Conservation (phyloP, 2,797 vertebrate species). For the Monodelphis domestica region DNA sequence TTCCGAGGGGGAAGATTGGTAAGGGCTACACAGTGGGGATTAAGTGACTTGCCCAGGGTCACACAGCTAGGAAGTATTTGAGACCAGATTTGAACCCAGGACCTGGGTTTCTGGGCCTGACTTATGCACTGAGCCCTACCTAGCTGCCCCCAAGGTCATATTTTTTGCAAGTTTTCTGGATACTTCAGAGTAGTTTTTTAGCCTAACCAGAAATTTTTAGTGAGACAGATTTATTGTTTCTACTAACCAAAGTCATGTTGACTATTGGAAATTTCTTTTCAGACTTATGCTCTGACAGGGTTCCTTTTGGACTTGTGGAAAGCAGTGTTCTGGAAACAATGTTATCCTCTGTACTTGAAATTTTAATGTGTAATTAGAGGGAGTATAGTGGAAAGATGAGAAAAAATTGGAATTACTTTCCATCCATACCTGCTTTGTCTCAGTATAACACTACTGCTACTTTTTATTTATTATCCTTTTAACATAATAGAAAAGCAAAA, state of each 20-base stretch:
- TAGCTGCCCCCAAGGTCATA: accelerated
- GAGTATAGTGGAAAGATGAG: neutral
- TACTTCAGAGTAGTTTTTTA: slow-evolving; percentile 61
- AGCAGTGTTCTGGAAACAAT: slow-evolving; percentile 1
- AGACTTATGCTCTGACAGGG: slow-evolving; percentile 33
- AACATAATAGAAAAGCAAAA: neutral
- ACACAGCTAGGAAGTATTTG: too few relatives aligned
- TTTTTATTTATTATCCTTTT: slow-evolving; percentile 42
- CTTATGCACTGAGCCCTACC: too few relatives aligned
- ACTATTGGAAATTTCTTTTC: slow-evolving; percentile 54
- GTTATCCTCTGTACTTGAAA: slow-evolving; percentile 1
- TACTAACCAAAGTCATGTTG: slow-evolving; percentile 44
- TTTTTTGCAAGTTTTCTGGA: slow-evolving; percentile 11
- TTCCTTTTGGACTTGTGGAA: slow-evolving; percentile 55
- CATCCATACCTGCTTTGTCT: neutral
- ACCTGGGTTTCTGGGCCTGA: too few relatives aligned
- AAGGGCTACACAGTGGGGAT: too few relatives aligned
- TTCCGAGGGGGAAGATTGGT: too few relatives aligned
- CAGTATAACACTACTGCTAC: neutral
- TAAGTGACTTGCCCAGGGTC: too few relatives aligned
- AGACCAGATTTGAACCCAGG: too few relatives aligned
- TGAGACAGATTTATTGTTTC: slow-evolving; percentile 26
- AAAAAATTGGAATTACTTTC: slow-evolving; percentile 16
- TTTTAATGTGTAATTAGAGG: neutral
- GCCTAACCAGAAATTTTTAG: slow-evolving; percentile 42